Conservation (phyloP, 1,140 invertebrate species). For the Drosophila punjabiensis region DNA sequence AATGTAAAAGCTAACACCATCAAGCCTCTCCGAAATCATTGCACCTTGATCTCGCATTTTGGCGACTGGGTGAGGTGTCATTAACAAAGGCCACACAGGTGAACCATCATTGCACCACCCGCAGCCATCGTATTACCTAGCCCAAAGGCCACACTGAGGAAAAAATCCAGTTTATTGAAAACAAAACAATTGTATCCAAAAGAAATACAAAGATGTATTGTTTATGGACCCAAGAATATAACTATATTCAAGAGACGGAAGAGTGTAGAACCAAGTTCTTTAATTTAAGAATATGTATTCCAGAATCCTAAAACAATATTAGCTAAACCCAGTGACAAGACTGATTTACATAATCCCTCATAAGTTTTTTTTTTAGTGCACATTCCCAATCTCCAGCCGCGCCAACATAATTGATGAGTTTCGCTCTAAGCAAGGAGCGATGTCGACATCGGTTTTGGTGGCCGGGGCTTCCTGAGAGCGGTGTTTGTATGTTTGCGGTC, state of each 20-base stretch:
- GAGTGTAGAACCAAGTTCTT: no score
- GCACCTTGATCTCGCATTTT: constrained; percentile 2
- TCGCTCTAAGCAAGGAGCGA: constrained; percentile 60
- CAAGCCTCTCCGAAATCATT: constrained; percentile 2
- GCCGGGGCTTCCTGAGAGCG: constrained; percentile 30
- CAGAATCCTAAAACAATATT: background rate
- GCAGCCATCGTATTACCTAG: constrained; percentile 17
- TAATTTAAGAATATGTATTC: background rate
- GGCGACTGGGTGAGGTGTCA: constrained; percentile 51
- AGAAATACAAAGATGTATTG: background rate
- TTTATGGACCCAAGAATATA: background rate
- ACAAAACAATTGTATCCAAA: no score
- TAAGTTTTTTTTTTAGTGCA: background rate
- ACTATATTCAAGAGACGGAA: background rate
- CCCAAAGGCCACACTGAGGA: background rate
- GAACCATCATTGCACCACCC: constrained; percentile 13
- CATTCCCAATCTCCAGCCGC: constrained; percentile 49
- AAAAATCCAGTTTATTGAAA: background rate
- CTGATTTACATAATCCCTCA: background rate
- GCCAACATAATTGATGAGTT: constrained; percentile 82
- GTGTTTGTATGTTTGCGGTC: constrained; percentile 66
- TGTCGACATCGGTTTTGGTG: constrained; percentile 51
- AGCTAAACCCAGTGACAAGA: no score
- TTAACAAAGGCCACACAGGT: constrained; percentile 55
- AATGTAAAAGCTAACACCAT: constrained; percentile 18